Evolutionary conservation across 2,113 vertebrate genomes (phyloP), one percentile per base, ranked within the genome.

Genomic region (Setophaga kirtlandii): DNA sequence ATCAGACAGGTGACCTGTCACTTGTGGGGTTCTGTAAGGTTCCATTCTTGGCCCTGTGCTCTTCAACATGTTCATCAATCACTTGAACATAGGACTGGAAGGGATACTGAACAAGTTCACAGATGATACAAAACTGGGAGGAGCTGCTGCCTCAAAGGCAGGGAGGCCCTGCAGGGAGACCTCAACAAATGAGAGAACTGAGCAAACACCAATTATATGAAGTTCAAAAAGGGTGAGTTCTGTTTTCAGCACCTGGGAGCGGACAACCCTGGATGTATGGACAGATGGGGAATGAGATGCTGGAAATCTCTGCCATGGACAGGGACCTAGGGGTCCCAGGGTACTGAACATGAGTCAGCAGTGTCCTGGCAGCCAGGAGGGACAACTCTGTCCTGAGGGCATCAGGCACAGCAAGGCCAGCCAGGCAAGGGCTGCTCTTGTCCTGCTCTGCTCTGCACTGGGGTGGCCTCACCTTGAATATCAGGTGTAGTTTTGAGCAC

Each of bases 381-480:
- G 35, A 6, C 15, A 23, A 3, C 1, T 4, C 0, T 49, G 14
- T 50, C 24, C 30, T 42, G 55, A 24, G 15, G 1, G 1, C 24
- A 59, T 59, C 44, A 69, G 44, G 19, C 15, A 50, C 31, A 70
- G 31, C 46, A 70, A 24, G 0, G 0, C 27, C 64, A 59, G 53
- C 30, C 2, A 0, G 65, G 24, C 24, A 41, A 50, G 65, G 44
- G 30, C 41, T 41, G 41, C 41, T 41, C 41, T 8, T 42, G 24
- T 30, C 31, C 19, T 0, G 0, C 31, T 30, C 37, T 70, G 46
- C 55, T 50, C 12, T 52, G 37, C 7, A 0, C 20, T 70, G 55
- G 31, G 4, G 5, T 3, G 5, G 37, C 37, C 46, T 62, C 25
- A 31, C 12, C 37, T 60, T 19, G 10, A 62, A 20, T 42, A 8